Percentiles rank a stretch among this genome's conserved stretches.
Conservation (phyloP, 1,140 invertebrate genomes). For the Drosophila pectinifera region DNA sequence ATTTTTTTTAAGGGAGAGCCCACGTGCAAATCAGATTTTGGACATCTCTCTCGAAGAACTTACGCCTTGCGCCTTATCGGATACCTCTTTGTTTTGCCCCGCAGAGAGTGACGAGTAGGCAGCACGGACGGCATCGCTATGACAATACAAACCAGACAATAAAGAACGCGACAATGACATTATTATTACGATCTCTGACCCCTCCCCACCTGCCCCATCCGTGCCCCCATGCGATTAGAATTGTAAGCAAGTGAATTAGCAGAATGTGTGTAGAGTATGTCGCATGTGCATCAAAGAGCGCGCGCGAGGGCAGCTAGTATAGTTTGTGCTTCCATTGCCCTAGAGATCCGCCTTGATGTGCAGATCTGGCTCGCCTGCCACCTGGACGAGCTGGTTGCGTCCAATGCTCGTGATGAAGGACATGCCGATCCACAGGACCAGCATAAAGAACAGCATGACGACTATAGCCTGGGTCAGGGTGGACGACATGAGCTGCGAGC, state of each 20-base stretch:
- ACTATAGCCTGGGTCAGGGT: slow-evolving; percentile 26
- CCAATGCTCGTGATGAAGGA: slow-evolving; percentile 46
- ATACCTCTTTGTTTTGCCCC: slow-evolving; percentile 21
- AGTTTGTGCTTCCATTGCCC: no score
- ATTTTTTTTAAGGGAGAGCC: slow-evolving; percentile 4
- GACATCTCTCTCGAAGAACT: slow-evolving; percentile 1
- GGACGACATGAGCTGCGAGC: slow-evolving; percentile 19
- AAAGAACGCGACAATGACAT: slow-evolving; percentile 77
- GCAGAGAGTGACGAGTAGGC: slow-evolving; percentile 7
- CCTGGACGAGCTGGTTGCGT: slow-evolving; percentile 2
- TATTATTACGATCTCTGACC: slow-evolving; percentile 64
- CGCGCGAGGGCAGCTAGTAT: slow-evolving; percentile 30
- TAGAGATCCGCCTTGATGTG: slow-evolving; percentile 42
- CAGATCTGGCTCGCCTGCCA: slow-evolving; percentile 35
- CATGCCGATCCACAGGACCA: slow-evolving; percentile 32
- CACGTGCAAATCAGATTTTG: slow-evolving; percentile 46
- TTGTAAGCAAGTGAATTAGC: slow-evolving; percentile 72
- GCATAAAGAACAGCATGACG: slow-evolving; percentile 1
- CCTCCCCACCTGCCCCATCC: neutral
- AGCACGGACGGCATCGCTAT: slow-evolving; percentile 18
- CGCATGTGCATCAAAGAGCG: slow-evolving; percentile 38
- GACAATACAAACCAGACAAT: slow-evolving; percentile 59
- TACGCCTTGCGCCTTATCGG: neutral
- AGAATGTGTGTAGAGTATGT: slow-evolving; percentile 46
- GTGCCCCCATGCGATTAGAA: slow-evolving; percentile 65